These are phyloP conservation scores for Pipistrellus nathusii DNA, from an alignment of 2,797 vertebrate species.

Conservation along the genomic window DNA sequence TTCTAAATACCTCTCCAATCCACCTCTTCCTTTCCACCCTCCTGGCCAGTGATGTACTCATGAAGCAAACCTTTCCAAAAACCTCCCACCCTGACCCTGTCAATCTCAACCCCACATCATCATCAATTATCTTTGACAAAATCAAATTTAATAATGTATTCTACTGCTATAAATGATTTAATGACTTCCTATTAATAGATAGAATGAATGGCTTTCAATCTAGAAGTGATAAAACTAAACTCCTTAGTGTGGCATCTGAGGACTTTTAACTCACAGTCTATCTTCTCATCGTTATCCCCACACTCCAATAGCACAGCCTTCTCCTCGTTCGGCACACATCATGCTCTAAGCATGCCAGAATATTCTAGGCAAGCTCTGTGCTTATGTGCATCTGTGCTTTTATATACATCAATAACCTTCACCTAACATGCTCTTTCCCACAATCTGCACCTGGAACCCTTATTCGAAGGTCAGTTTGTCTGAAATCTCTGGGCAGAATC, in stretches of 20 bases:
- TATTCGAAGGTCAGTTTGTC: neutral
- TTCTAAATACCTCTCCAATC: neutral
- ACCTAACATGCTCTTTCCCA: neutral
- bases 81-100: neutral
- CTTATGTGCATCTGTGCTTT: neutral
- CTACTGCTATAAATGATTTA: neutral
- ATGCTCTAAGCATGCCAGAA: too few relatives aligned
- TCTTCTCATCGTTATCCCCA: neutral
- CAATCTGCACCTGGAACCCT: neutral
- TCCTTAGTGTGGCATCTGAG: neutral
- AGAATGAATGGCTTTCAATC: neutral
- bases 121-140: neutral
- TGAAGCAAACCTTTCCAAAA: neutral
- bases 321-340: neutral
- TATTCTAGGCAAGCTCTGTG: neutral
- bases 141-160: neutral
- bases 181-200: slow-evolving; percentile 9
- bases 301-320: neutral
- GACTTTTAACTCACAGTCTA: neutral
- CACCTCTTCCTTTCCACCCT: too few relatives aligned
- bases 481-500: neutral
- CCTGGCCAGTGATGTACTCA: neutral
- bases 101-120: neutral
- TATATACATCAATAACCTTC: neutral
- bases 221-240: neutral